These are phyloP conservation scores for Chiloscyllium plagiosum DNA, from an alignment of 2,113 vertebrate species.

Conservation along the genomic window DNA sequence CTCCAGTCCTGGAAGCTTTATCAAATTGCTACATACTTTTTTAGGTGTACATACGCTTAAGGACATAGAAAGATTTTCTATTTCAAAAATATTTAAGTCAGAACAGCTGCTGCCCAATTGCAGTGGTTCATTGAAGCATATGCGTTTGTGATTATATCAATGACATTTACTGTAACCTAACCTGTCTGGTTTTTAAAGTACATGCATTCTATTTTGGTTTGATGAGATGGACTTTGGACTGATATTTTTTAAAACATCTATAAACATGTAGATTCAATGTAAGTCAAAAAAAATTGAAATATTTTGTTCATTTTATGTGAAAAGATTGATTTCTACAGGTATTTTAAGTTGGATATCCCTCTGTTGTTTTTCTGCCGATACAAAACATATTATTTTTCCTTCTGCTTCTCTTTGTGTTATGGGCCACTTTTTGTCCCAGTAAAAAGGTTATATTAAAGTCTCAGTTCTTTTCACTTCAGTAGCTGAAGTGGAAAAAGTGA, in stretches of 20 bases:
- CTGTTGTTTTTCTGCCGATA: neutral
- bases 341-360: neutral
- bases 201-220: neutral
- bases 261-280: neutral
- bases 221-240: neutral
- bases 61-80: neutral
- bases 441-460: neutral
- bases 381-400: neutral
- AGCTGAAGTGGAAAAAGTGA: constrained; percentile 15
- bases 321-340: neutral
- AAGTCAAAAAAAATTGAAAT: neutral
- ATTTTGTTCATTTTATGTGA: neutral
- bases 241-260: neutral
- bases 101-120: neutral
- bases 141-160: too few relatives aligned
- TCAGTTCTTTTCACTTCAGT: neutral
- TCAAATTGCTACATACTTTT: neutral
- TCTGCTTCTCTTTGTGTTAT: neutral
- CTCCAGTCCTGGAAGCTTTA: neutral
- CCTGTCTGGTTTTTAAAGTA: neutral
- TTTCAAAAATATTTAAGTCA: neutral
- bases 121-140: too few relatives aligned
- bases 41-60: neutral
- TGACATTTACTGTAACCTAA: too few relatives aligned
- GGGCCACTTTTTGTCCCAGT: neutral